Percentiles rank a stretch among this genome's conserved stretches.
phyloP scores from a whole-genome alignment of 2,797 vertebrate genomes.

The Malacoraja senta region DNA sequence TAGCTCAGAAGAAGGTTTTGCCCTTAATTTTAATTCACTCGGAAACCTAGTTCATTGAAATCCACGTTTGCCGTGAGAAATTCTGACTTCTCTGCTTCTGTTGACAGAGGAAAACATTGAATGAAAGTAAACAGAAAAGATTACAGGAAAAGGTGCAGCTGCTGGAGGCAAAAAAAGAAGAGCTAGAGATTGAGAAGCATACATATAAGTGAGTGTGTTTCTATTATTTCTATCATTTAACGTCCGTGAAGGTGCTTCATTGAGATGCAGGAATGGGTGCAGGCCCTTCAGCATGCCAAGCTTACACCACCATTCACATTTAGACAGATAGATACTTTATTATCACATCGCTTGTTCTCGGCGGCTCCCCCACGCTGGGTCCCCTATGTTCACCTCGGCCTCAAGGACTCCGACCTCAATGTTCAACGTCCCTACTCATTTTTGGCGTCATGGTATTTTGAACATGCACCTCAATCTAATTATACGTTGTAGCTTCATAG shows the following conservation, averaged over 20 bases:
- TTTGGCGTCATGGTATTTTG: too few relatives aligned
- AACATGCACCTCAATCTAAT: background rate
- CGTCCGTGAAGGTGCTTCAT: background rate
- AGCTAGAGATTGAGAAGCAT: slow-evolving; percentile 76
- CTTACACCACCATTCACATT: background rate
- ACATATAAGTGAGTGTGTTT: slow-evolving; percentile 64
- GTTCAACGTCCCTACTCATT: too few relatives aligned
- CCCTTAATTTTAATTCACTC: background rate
- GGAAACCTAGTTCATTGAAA: background rate
- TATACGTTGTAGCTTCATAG: background rate
- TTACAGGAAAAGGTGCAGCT: slow-evolving; percentile 77
- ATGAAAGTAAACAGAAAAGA: slow-evolving; percentile 78
- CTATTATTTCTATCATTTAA: background rate
- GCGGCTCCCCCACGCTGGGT: too few relatives aligned
- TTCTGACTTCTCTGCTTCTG: slow-evolving; percentile 40
- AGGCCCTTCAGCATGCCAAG: background rate
- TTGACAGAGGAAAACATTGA: slow-evolving; percentile 75
- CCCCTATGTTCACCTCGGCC: too few relatives aligned
- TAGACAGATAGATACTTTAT: background rate
- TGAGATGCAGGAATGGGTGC: background rate
- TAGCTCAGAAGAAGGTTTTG: slow-evolving; percentile 82
- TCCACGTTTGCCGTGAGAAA: slow-evolving; percentile 16
- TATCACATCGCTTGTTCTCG: too few relatives aligned
- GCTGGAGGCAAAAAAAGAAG: slow-evolving; percentile 77
- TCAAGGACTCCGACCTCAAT: too few relatives aligned